Evolutionary conservation across 2,797 vertebrate species (phyloP).

Genomic region (Buphagus erythrorhynchus): DNA sequence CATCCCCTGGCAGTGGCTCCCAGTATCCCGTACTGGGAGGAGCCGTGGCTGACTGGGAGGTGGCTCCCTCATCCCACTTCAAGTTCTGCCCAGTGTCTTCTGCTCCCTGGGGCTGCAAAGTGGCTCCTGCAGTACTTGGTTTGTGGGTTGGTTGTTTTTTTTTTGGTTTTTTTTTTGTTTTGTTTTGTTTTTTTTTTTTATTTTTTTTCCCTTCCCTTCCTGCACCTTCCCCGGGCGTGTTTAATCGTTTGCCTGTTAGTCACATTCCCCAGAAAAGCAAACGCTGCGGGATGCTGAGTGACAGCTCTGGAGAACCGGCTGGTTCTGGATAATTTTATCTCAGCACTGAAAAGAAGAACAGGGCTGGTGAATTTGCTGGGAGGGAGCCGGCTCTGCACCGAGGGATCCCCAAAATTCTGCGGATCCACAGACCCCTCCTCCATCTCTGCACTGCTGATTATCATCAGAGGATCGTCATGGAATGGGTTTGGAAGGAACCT

Average conservation of each 20-base stretch:
- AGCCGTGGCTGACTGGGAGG: neutral
- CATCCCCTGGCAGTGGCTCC: fast-evolving
- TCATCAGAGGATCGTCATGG: neutral
- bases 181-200: neutral
- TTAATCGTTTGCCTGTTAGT: neutral
- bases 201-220: neutral
- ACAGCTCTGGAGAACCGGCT: neutral
- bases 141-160: neutral
- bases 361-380: neutral
- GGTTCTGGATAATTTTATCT: neutral
- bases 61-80: neutral
- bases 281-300: neutral
- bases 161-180: neutral
- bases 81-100: neutral
- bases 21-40: neutral
- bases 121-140: neutral
- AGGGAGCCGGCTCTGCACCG: neutral
- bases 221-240: neutral
- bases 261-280: neutral
- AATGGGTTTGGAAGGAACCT: neutral
- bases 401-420: neutral
- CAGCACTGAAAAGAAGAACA: neutral
- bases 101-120: neutral
- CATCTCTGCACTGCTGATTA: fast-evolving
- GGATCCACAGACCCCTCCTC: neutral